These are phyloP conservation scores for Melanotaenia nigrans DNA, from an alignment of 2,797 vertebrate species.

Conservation along the genomic window DNA sequence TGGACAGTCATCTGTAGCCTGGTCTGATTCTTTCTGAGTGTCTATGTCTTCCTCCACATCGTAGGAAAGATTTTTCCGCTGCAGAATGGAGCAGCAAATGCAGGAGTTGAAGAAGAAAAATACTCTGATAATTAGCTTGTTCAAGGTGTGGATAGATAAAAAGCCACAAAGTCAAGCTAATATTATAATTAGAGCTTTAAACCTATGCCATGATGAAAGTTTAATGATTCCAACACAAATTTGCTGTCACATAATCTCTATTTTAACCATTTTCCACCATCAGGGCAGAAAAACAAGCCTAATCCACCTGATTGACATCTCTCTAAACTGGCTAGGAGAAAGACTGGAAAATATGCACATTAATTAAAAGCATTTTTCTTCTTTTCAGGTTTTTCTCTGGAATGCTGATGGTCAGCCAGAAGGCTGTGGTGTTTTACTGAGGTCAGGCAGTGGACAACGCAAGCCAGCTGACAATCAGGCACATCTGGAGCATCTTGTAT, in stretches of 20 bases:
- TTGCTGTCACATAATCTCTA: conserved; percentile 78
- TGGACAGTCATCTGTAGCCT: no score
- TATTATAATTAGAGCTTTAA: conserved; percentile 83
- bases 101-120: conserved; percentile 2
- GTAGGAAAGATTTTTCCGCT: conserved; percentile 12
- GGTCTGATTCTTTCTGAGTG: no score
- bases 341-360: conserved; percentile 68
- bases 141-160: conserved; percentile 80
- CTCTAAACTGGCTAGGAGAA: conserved; percentile 60
- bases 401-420: conserved; percentile 34
- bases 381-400: conserved; percentile 64
- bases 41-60: no score
- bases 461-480: no score
- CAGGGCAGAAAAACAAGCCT: conserved; percentile 70
- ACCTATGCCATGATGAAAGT: conserved; percentile 77
- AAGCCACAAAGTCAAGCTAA: conserved; percentile 75
- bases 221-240: conserved; percentile 84
- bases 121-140: conserved; percentile 73
- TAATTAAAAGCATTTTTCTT: conserved; percentile 67
- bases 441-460: conserved; percentile 52
- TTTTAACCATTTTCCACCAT: conserved; percentile 77
- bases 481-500: neutral
- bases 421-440: conserved; percentile 22
- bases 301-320: conserved; percentile 78
- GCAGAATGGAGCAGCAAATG: conserved; percentile 25